phyloP scores from a whole-genome alignment of 2,797 vertebrate genomes.

The Sternarchorhynchus goeldii region DNA sequence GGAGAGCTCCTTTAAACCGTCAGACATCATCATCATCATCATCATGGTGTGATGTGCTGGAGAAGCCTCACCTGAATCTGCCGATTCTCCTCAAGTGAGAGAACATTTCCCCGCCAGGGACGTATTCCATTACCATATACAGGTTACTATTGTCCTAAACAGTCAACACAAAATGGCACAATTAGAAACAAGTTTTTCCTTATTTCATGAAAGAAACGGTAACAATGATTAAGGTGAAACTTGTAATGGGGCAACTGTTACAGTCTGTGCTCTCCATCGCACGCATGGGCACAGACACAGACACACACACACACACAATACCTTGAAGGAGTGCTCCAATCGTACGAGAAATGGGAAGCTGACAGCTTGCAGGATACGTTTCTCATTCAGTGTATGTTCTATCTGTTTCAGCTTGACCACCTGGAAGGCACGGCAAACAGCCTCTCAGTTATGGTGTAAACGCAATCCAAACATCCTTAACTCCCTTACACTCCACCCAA shows the following conservation, averaged over 20 bases:
- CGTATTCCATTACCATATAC: slow-evolving; percentile 96
- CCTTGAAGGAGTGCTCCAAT: slow-evolving; percentile 94
- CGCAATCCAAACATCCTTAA: no score
- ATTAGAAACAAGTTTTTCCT: background rate
- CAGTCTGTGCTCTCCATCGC: background rate
- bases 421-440: slow-evolving; percentile 58
- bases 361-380: slow-evolving; percentile 91
- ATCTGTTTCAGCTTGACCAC: slow-evolving; percentile 97
- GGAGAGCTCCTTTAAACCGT: background rate
- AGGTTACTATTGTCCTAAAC: slow-evolving; percentile 89
- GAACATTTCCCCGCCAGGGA: slow-evolving; percentile 94
- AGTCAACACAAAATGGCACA: slow-evolving; percentile 18
- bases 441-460: no score
- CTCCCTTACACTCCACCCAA: no score
- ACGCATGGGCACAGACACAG: background rate
- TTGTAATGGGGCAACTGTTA: background rate
- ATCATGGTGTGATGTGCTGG: background rate
- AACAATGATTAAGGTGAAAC: background rate
- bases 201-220: no score
- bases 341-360: slow-evolving; percentile 91
- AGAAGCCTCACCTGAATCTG: slow-evolving; percentile 84
- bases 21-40: no score
- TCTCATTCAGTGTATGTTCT: slow-evolving; percentile 93
- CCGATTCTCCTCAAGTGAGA: slow-evolving; percentile 93
- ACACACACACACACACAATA: slow-evolving; percentile 40